These are phyloP conservation scores for Carettochelys insculpta DNA, from an alignment of 2,113 vertebrate genomes.

Conservation along the genomic window DNA sequence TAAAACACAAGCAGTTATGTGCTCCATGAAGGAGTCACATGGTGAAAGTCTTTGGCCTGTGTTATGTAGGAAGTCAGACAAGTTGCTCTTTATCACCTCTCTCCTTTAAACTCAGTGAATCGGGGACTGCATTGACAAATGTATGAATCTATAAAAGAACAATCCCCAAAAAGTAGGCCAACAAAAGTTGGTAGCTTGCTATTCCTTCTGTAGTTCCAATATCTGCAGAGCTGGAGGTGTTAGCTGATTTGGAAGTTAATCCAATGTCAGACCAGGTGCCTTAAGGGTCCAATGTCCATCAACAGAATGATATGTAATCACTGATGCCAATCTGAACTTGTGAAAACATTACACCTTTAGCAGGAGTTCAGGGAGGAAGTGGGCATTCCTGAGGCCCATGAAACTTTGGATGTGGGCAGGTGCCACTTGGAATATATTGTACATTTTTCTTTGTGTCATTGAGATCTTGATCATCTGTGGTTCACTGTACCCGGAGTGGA, in stretches of 20 bases:
- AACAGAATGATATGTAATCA: background rate
- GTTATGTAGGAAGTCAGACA: background rate
- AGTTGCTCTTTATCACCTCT: background rate
- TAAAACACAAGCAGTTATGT: background rate
- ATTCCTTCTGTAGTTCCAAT: background rate
- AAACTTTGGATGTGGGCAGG: background rate
- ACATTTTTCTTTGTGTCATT: background rate
- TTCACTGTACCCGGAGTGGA: background rate
- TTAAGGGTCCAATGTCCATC: background rate
- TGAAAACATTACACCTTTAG: background rate
- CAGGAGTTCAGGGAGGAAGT: background rate
- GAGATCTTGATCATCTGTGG: background rate
- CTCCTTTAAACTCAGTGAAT: background rate
- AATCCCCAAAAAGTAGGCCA: background rate
- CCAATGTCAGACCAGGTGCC: background rate
- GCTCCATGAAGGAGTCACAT: background rate
- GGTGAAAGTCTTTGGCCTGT: background rate
- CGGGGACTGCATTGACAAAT: background rate
- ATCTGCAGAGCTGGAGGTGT: background rate
- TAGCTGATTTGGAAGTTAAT: background rate
- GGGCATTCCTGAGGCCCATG: background rate
- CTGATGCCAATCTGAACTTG: background rate
- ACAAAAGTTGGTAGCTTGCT: background rate
- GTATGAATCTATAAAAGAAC: background rate
- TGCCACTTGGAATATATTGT: background rate